Evolutionary conservation across 2,113 vertebrate species (phyloP).

Genomic region (Rhinolophus ferrumequinum): DNA sequence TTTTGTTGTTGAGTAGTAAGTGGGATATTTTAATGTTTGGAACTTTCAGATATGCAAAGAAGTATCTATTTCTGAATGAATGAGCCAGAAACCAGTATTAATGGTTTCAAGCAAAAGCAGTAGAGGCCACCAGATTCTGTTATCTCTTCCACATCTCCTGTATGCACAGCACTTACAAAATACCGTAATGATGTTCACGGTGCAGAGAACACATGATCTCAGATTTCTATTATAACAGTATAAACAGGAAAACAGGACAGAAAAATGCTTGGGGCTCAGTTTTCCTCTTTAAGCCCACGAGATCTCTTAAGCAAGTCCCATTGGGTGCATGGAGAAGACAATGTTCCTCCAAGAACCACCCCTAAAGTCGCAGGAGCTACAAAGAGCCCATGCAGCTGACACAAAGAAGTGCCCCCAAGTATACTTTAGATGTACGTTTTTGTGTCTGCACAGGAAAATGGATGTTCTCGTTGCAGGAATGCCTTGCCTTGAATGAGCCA

Average conservation of each 20-base stretch:
- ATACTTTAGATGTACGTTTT: background rate
- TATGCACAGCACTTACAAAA: background rate
- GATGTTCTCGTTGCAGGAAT: background rate
- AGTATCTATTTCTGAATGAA: conserved; percentile 32
- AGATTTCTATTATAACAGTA: conserved; percentile 12
- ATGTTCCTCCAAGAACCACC: background rate
- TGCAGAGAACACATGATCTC: conserved; percentile 37
- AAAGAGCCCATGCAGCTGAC: background rate
- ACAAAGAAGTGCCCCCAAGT: background rate
- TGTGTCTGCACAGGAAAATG: background rate
- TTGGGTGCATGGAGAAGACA: background rate
- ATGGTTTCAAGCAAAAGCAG: background rate
- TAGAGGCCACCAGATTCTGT: background rate
- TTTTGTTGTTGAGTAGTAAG: conserved; percentile 34
- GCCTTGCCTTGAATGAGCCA: background rate
- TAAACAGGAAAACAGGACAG: conserved; percentile 44
- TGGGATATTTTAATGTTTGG: conserved; percentile 20
- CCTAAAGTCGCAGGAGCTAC: background rate
- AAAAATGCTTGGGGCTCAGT: conserved; percentile 1
- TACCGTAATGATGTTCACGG: background rate
- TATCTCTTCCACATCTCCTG: background rate
- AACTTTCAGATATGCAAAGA: conserved; percentile 16
- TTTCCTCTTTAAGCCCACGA: conserved; percentile 4
- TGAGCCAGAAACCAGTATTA: background rate
- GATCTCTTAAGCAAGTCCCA: conserved; percentile 19